A percentile compares a stretch with the other conserved stretches of the same genome.
These are phyloP conservation scores for Pteronotus mesoamericanus DNA, from an alignment of 2,797 vertebrate genomes.

Conservation along the genomic window DNA sequence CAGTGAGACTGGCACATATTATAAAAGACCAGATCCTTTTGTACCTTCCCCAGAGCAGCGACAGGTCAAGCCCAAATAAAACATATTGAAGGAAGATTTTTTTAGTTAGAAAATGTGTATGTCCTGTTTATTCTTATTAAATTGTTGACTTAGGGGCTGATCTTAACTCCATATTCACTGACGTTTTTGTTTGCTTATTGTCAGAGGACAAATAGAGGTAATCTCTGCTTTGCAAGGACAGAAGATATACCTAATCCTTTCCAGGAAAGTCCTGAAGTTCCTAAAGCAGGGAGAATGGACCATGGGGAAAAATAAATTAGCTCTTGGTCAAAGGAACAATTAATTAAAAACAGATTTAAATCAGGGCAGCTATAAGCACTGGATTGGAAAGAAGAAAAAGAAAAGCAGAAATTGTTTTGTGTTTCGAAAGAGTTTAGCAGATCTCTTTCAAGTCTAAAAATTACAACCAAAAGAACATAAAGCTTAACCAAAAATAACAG, in stretches of 20 bases:
- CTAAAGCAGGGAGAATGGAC: neutral
- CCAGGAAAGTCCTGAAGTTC: neutral
- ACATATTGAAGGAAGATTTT: neutral
- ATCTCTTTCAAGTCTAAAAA: slow-evolving; percentile 52
- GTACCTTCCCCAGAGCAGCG: neutral
- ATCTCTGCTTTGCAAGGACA: neutral
- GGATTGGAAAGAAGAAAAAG: neutral
- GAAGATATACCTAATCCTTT: neutral
- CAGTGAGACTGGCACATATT: neutral
- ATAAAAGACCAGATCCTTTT: neutral
- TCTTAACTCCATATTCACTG: neutral
- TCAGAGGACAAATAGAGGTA: neutral
- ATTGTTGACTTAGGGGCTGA: neutral
- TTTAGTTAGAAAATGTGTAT: neutral
- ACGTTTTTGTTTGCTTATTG: neutral
- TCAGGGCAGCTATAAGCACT: neutral
- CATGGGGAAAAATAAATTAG: neutral
- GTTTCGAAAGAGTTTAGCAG: slow-evolving; percentile 6
- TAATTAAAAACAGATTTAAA: slow-evolving; percentile 51
- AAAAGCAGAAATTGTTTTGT: neutral
- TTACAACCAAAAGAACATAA: neutral
- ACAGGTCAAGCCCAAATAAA: neutral
- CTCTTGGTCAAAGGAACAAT: slow-evolving; percentile 19
- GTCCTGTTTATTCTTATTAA: neutral
- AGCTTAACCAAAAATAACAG: neutral